Evolutionary conservation across 2,888 invertebrate species (phyloP).

Genomic region (Troilus luridus): DNA sequence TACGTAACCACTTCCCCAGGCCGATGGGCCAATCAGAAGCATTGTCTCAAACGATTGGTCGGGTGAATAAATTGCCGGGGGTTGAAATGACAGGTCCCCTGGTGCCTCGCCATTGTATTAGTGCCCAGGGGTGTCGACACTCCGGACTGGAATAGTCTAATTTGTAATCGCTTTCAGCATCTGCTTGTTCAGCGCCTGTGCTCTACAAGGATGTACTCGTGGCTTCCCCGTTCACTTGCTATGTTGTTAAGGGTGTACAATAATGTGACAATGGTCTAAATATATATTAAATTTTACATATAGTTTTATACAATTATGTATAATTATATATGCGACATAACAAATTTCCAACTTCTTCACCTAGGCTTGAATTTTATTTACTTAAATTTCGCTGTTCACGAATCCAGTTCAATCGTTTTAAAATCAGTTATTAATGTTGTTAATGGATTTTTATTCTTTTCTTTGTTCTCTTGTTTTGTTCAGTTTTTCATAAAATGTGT

Average conservation of each 20-base stretch:
- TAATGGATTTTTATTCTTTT: too few relatives aligned
- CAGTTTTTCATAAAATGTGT: too few relatives aligned
- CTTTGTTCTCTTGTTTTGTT: too few relatives aligned
- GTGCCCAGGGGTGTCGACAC: conserved; percentile 27
- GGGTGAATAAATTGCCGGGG: conserved; percentile 39
- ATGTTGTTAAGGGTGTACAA: background rate
- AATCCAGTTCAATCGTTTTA: too few relatives aligned
- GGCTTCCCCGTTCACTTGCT: background rate
- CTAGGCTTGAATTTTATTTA: too few relatives aligned
- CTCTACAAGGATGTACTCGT: background rate
- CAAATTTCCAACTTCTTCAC: too few relatives aligned
- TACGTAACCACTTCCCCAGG: background rate
- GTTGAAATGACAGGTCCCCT: conserved; percentile 36
- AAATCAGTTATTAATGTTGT: too few relatives aligned
- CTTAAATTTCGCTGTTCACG: too few relatives aligned
- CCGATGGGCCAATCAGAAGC: background rate
- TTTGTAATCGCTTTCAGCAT: conserved; percentile 49
- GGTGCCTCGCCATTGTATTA: background rate
- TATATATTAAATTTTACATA: too few relatives aligned
- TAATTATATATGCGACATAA: too few relatives aligned
- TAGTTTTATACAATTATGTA: too few relatives aligned
- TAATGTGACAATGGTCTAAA: background rate
- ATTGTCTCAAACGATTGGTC: conserved; percentile 43
- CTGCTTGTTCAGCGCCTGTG: conserved; percentile 4
- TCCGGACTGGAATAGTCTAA: conserved; percentile 3